Percentiles rank a stretch among this genome's conserved stretches.
phyloP scores from a whole-genome alignment of 2,797 vertebrate species.

The Onychomys arenicola region DNA sequence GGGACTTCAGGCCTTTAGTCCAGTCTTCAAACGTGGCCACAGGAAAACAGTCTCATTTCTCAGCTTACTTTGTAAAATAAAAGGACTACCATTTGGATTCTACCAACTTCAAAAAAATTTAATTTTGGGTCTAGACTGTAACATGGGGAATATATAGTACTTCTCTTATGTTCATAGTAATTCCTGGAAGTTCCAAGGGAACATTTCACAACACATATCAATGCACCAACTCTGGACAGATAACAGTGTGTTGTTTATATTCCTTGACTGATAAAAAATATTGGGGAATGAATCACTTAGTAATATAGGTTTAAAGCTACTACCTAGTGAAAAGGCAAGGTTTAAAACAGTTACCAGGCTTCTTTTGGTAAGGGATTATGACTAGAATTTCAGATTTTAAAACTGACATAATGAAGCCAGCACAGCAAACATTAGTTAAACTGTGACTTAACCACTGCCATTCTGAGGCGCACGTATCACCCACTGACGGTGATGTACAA shows the following conservation, averaged over 20 bases:
- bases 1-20: not conserved
- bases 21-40: not conserved
- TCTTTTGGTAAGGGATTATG: not conserved
- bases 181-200: not conserved
- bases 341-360: conserved; percentile 35
- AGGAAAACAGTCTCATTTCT: conserved; percentile 45
- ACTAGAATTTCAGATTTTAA: conserved; percentile 51
- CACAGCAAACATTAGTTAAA: not conserved
- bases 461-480: not conserved
- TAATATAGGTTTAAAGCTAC: conserved; percentile 12
- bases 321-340: not conserved
- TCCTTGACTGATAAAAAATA: not conserved
- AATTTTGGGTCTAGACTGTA: not conserved
- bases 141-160: not conserved
- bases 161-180: not conserved
- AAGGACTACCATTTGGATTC: not conserved
- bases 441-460: not conserved
- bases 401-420: not conserved
- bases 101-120: conserved; percentile 20
- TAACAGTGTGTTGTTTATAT: not conserved
- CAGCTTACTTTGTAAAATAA: not conserved
- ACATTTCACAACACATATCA: not conserved
- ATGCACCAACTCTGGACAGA: not conserved
- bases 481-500: not conserved
- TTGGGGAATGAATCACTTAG: not conserved